Evolutionary conservation across 2,797 vertebrate genomes (phyloP).

Genomic region (Manis pentadactyla): DNA sequence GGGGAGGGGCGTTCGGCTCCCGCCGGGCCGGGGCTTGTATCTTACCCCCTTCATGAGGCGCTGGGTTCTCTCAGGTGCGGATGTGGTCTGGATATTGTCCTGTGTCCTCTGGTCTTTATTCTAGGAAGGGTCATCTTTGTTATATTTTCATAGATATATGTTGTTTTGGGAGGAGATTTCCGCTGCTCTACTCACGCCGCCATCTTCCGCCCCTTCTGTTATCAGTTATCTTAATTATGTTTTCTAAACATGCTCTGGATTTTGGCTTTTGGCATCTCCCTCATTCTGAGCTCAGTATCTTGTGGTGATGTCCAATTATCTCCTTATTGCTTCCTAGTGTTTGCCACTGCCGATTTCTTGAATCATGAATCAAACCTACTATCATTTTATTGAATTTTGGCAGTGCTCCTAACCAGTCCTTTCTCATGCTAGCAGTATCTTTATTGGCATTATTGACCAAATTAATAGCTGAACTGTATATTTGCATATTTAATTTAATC

Average conservation of each 20-base stretch:
- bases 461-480: neutral
- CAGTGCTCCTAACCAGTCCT: neutral
- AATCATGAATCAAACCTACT: neutral
- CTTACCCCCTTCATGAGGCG: too few relatives aligned
- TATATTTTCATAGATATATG: too few relatives aligned
- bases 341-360: neutral
- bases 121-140: too few relatives aligned
- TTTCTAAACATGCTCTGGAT: conserved; percentile 43
- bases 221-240: neutral
- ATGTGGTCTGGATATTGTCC: too few relatives aligned
- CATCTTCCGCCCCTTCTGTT: too few relatives aligned
- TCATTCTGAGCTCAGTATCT: neutral
- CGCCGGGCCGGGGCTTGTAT: too few relatives aligned
- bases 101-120: too few relatives aligned
- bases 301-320: neutral
- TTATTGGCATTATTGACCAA: conserved; percentile 43
- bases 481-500: neutral
- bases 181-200: too few relatives aligned
- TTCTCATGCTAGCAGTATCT: neutral
- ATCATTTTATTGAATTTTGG: conserved; percentile 20
- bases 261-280: neutral
- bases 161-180: too few relatives aligned
- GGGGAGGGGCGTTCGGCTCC: too few relatives aligned
- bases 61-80: too few relatives aligned
- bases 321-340: neutral